These are phyloP conservation scores for Cephalotes varians DNA, from an alignment of 2,888 invertebrate genomes.

Conservation along the genomic window DNA sequence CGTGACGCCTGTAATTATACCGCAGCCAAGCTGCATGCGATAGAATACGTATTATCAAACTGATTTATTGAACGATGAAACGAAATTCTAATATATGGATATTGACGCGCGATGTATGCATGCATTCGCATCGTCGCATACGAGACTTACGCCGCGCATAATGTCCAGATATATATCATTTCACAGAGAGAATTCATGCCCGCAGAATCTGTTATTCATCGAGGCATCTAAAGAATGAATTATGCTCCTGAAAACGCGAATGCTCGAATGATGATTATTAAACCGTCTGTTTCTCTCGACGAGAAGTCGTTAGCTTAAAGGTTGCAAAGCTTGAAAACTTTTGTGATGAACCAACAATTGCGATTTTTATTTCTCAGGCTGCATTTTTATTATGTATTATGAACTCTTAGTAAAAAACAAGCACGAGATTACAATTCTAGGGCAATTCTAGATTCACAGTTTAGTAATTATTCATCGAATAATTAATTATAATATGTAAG, in stretches of 20 bases:
- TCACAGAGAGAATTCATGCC: conserved; percentile 18
- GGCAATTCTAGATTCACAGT: background rate
- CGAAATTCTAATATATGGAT: conserved; percentile 49
- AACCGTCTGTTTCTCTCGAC: background rate
- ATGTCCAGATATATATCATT: conserved; percentile 29
- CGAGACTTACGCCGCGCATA: conserved; percentile 21
- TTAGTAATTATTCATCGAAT: background rate
- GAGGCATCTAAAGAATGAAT: conserved; percentile 22
- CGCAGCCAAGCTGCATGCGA: conserved; percentile 31
- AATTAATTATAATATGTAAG: background rate
- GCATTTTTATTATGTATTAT: background rate
- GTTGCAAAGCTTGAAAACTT: background rate
- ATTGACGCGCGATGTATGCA: conserved; percentile 33
- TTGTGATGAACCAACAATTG: background rate
- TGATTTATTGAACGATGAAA: conserved; percentile 53
- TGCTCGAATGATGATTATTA: conserved; percentile 17
- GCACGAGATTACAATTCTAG: background rate
- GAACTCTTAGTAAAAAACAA: background rate
- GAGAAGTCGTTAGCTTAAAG: background rate
- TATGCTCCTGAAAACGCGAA: conserved; percentile 27
- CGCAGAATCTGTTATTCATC: conserved; percentile 28
- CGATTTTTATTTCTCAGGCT: background rate
- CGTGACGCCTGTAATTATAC: conserved; percentile 43
- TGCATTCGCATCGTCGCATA: conserved; percentile 18
- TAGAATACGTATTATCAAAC: conserved; percentile 50